A percentile compares a stretch with the other conserved stretches of the same genome.
phyloP scores from a whole-genome alignment of 1,140 invertebrate species.

The Physella acuta region DNA sequence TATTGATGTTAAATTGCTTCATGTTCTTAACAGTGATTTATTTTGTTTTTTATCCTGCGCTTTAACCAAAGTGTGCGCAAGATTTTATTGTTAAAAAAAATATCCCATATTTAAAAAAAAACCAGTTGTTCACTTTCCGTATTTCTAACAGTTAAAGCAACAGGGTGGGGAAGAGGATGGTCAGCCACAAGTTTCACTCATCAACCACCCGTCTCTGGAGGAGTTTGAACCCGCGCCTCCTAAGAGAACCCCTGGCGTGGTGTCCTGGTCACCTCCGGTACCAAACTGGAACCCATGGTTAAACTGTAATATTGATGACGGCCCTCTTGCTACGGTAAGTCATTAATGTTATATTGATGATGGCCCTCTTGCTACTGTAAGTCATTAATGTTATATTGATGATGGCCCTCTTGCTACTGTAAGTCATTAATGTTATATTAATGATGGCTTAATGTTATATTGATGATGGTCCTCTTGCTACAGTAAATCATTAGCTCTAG shows the following conservation, averaged over 20 bases:
- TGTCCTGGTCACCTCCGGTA: slow-evolving; percentile 92
- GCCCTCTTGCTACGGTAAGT: slow-evolving; percentile 75
- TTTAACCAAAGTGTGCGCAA: no score
- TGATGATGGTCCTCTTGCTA: no score
- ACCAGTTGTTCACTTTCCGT: neutral
- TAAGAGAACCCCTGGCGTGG: slow-evolving; percentile 70
- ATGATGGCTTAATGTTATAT: no score
- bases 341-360: no score
- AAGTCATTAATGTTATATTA: no score
- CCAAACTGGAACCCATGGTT: slow-evolving; percentile 97
- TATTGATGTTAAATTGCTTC: neutral
- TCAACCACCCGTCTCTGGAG: slow-evolving; percentile 59
- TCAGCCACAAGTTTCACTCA: slow-evolving; percentile 31
- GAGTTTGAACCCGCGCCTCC: slow-evolving; percentile 65
- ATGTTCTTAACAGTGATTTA: neutral
- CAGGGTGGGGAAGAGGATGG: neutral
- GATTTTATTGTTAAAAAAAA: no score
- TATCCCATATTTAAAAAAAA: no score
- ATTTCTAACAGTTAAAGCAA: neutral
- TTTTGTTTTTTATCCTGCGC: neutral
- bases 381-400: no score
- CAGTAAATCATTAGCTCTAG: no score
- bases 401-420: no score
- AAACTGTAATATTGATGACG: slow-evolving; percentile 91
- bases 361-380: no score